phyloP scores from a whole-genome alignment of 2,797 vertebrate species.

The Neopelma chrysocephalum region DNA sequence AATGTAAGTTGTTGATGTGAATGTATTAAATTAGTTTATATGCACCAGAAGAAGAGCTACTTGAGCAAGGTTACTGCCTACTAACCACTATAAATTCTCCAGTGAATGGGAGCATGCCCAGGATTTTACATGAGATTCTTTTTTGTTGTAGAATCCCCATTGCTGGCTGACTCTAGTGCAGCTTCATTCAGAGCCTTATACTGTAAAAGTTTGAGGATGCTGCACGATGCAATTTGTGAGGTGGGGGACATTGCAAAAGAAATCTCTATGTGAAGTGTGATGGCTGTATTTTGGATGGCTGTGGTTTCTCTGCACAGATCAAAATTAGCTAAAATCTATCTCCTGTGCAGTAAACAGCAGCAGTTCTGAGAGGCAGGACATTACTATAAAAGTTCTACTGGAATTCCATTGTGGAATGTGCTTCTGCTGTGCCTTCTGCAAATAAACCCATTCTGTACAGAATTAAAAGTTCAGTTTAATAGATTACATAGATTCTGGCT shows the following conservation, averaged over 20 bases:
- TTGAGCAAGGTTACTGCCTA: slow-evolving; percentile 23
- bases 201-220: neutral
- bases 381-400: neutral
- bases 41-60: slow-evolving; percentile 31
- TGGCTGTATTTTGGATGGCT: fast-evolving
- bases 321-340: neutral
- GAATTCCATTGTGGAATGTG: neutral
- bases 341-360: neutral
- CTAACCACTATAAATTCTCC: slow-evolving; percentile 24
- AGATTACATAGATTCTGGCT: neutral
- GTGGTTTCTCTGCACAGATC: neutral
- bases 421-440: neutral
- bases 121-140: neutral
- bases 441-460: neutral
- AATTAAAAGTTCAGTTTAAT: neutral
- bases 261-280: neutral
- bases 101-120: neutral
- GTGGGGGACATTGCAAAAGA: neutral
- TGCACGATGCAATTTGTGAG: neutral
- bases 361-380: neutral
- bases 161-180: neutral
- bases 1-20: slow-evolving; percentile 11
- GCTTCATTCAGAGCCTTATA: neutral
- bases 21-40: slow-evolving; percentile 53
- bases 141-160: neutral